Evolutionary conservation across 2,888 invertebrate genomes (phyloP).

Genomic region (Drosophila fulvimacula): DNA sequence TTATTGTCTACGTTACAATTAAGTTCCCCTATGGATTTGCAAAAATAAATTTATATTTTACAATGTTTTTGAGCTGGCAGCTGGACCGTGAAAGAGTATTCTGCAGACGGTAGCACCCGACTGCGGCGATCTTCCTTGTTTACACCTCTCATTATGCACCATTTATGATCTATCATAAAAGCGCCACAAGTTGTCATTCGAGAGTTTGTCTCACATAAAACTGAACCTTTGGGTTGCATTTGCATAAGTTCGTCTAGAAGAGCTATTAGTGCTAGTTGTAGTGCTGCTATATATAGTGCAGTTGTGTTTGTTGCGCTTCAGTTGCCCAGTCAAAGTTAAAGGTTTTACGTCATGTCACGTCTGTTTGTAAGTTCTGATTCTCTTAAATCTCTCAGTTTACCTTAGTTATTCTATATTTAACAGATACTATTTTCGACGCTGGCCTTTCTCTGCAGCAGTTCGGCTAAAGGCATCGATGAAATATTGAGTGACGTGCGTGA

Average conservation of each 20-base stretch:
- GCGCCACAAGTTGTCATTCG: not conserved
- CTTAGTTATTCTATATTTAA: not conserved
- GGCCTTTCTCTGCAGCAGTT: conserved; percentile 25
- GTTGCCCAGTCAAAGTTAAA: conserved; percentile 20
- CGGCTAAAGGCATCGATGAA: conserved; percentile 26
- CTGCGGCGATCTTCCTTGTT: no score
- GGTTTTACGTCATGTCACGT: conserved; percentile 31
- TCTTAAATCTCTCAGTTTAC: no score
- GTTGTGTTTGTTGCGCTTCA: conserved; percentile 9
- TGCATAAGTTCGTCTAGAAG: conserved; percentile 8
- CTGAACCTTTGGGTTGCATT: conserved; percentile 10
- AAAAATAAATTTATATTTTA: no score
- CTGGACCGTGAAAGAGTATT: no score
- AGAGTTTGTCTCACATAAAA: not conserved
- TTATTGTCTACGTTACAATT: no score
- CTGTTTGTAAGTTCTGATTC: conserved; percentile 24
- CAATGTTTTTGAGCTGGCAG: no score
- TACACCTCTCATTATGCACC: not conserved
- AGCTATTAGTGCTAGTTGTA: not conserved
- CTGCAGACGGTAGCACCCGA: no score
- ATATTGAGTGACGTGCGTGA: conserved; percentile 11
- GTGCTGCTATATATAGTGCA: conserved; percentile 41
- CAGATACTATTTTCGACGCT: conserved; percentile 42
- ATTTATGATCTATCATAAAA: not conserved
- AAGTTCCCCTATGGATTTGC: no score